These are phyloP conservation scores for Stenurella melanura DNA, from an alignment of 2,888 invertebrate genomes.

Conservation along the genomic window DNA sequence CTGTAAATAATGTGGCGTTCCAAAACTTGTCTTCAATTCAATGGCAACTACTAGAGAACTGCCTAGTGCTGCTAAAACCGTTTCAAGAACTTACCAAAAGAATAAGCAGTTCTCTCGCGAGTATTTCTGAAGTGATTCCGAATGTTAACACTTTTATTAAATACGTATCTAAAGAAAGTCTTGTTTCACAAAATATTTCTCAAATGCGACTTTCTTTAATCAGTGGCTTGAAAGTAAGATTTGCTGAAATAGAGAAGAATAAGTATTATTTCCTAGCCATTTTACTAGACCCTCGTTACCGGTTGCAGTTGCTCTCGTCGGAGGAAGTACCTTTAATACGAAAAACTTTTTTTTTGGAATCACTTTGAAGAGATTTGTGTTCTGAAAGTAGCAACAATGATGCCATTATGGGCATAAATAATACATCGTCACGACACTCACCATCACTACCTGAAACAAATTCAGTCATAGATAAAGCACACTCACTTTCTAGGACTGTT, in stretches of 20 bases:
- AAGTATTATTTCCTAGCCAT: neutral
- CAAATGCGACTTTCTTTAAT: conserved; percentile 3
- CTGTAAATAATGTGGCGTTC: neutral
- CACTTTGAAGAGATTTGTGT: neutral
- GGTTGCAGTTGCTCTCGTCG: neutral
- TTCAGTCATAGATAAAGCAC: neutral
- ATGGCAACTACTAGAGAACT: conserved; percentile 45
- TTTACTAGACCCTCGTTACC: conserved; percentile 7
- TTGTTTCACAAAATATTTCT: conserved; percentile 4
- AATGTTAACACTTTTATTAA: too few species aligned
- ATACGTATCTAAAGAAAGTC: too few species aligned
- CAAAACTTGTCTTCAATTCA: conserved; percentile 13
- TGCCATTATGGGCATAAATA: neutral
- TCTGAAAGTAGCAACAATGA: neutral
- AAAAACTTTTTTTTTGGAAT: neutral
- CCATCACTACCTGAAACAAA: neutral
- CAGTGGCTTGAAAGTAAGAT: neutral
- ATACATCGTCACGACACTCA: neutral
- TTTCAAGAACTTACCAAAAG: conserved; percentile 57
- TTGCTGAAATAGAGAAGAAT: neutral
- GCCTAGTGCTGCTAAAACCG: conserved; percentile 39
- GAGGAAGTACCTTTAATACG: neutral
- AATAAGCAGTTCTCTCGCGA: conserved; percentile 50
- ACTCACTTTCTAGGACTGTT: neutral
- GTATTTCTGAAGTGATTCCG: conserved; percentile 57